Base-by-base conservation (phyloP, 2,888 invertebrate genomes). In the Aporophyla lueneburgensis region DNA sequence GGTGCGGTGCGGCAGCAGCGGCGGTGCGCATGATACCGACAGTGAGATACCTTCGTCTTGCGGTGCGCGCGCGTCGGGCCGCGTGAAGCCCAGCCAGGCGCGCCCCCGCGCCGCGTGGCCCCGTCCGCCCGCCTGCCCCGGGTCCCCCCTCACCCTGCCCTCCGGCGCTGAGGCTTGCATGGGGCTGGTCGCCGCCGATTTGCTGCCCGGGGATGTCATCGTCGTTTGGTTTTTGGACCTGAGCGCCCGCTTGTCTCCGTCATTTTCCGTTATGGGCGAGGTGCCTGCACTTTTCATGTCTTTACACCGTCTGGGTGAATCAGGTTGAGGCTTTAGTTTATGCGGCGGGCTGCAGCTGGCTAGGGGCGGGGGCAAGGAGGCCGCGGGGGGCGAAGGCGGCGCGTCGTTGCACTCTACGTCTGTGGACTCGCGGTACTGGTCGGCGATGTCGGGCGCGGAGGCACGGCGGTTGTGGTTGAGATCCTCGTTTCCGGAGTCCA, bases 401-500 rank as follows among this genome's bases (percentile, higher is more conserved):
- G 72, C 79, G 33, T 67, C 79, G 19, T 56, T 59, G 80, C 78
- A 81, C 56, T 68, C 87, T 71, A 80, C 78, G 62, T 49, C 87
- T 53, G 70, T 86, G 21, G 83, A 78, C 46, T 92, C 86, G 69
- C 89, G 90, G 56, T 67, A 73, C 74, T 79, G 85, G 24, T 78
- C 81, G 46, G 78, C 77, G 90, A 92, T 49, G 90, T 93, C 68
- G 90, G 94, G 58, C 86, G 81, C 93, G 87, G 76, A 93, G 88
- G 88, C 80, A 33, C 88, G 87, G 46, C 88, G 87, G 68, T 86
- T 90, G 74, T 90, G 86, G 67, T 88, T 88, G 46, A 88, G 86
- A 63, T 95, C 94, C 51, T 96, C 96, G 71, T 90, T 92, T 24
- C 96, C 94, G 3, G 97, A 96, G 62, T 97, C 97, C 43, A 96